phyloP scores from a whole-genome alignment of 2,888 invertebrate genomes.

The Dryobotodes eremita region DNA sequence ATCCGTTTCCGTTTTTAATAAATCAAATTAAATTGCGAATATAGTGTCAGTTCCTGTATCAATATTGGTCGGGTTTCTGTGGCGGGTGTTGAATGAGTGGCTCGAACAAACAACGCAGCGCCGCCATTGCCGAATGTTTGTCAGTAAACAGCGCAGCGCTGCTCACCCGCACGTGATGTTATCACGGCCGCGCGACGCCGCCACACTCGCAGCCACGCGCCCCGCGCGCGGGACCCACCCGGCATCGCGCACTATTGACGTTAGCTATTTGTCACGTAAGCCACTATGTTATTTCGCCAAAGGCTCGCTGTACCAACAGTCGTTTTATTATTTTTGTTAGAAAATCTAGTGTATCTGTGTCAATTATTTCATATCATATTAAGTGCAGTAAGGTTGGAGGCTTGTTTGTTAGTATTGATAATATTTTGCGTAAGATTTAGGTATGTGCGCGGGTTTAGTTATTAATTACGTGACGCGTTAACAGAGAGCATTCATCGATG shows the following conservation, averaged over 20 bases:
- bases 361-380: not conserved
- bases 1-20: not conserved
- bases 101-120: not conserved
- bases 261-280: slow-evolving; percentile 1
- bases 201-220: not conserved
- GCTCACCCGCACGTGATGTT: not conserved
- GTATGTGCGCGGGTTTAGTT: no score
- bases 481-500: no score
- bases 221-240: not conserved
- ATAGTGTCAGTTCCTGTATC: not conserved
- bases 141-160: slow-evolving; percentile 18
- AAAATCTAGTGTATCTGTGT: not conserved
- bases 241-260: not conserved
- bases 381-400: no score
- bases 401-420: no score
- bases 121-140: not conserved
- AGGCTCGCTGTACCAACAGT: not conserved
- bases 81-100: not conserved
- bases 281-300: not conserved
- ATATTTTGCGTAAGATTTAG: no score
- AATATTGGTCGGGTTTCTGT: slow-evolving; percentile 1
- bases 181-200: not conserved
- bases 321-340: not conserved
- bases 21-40: slow-evolving; percentile 6
- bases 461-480: no score